Conservation (phyloP, 2,797 vertebrate species). For the Sarcoramphus papa region DNA sequence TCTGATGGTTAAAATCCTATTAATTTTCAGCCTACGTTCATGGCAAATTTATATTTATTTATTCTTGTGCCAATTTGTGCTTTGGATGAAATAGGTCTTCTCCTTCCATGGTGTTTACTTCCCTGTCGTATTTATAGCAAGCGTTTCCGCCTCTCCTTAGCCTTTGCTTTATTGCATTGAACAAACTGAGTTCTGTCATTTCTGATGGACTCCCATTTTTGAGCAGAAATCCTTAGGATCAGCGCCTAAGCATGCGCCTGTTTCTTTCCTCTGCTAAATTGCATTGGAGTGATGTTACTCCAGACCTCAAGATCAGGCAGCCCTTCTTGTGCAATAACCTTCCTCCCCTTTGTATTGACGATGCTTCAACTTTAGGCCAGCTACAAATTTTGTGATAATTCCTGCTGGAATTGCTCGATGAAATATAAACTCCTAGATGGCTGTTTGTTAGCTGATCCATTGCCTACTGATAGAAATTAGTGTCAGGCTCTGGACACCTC, state of each 20-base stretch:
- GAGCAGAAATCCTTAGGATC: neutral
- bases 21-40: neutral
- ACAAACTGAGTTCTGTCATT: neutral
- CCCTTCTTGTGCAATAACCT: neutral
- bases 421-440: neutral
- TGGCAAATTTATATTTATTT: conserved; percentile 19
- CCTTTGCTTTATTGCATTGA: neutral
- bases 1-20: conserved; percentile 2
- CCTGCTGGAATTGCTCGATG: neutral
- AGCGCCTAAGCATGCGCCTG: rapidly evolving
- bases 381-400: neutral
- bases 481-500: neutral
- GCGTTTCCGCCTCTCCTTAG: neutral
- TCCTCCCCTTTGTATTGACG: neutral
- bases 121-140: neutral
- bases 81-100: conserved; percentile 11
- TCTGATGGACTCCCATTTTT: neutral
- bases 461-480: neutral
- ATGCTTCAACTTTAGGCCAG: neutral
- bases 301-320: neutral
- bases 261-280: neutral
- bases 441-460: neutral
- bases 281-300: rapidly evolving
- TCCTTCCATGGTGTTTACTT: neutral
- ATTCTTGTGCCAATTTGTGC: conserved; percentile 10